A percentile compares a stretch with the other conserved stretches of the same genome.
Evolutionary conservation across 2,888 invertebrate genomes (phyloP).

Genomic region (Quadroppia sp.): DNA sequence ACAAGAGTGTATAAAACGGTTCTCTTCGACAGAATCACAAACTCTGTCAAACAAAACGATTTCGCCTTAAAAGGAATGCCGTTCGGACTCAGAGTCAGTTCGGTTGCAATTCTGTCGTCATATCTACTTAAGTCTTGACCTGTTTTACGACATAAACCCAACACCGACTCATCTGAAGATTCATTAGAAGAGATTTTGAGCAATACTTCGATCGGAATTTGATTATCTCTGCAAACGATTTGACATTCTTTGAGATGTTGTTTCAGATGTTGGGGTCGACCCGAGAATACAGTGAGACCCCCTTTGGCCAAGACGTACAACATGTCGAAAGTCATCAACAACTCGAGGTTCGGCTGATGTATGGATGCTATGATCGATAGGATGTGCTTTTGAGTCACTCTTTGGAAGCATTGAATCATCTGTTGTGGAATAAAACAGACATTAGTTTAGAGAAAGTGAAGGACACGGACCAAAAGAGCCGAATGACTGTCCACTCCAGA

Average conservation of each 20-base stretch:
- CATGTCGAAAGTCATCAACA: not conserved
- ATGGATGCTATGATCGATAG: slow-evolving; percentile 4
- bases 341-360: slow-evolving; percentile 12
- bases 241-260: not conserved
- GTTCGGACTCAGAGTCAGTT: not conserved
- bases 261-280: slow-evolving; percentile 4
- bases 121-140: not conserved
- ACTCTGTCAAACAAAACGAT: not conserved
- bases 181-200: not conserved
- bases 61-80: not conserved
- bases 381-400: not conserved
- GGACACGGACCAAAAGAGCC: not conserved
- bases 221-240: not conserved
- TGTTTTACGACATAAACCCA: not conserved
- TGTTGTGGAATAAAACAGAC: not conserved
- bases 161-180: not conserved
- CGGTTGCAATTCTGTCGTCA: not conserved
- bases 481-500: slow-evolving; percentile 13
- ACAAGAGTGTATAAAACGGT: not conserved
- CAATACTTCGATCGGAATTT: not conserved
- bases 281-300: not conserved
- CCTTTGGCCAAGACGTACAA: not conserved
- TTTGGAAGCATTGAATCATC: not conserved
- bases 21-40: not conserved
- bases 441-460: not conserved